phyloP scores from a whole-genome alignment of 2,888 invertebrate species.

The Fragum fragum region DNA sequence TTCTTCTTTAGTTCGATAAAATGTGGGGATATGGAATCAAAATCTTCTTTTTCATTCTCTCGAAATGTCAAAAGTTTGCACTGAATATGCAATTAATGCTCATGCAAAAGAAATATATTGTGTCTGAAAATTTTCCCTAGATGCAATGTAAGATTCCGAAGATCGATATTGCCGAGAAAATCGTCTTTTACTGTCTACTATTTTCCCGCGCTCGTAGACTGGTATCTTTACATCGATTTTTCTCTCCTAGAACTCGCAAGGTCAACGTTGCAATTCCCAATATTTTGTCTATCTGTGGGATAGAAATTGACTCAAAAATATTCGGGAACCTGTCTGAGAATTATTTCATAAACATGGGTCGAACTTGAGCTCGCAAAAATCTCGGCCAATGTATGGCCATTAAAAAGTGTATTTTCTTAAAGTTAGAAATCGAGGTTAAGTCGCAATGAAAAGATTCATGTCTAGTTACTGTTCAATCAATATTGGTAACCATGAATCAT shows the following conservation, averaged over 20 bases:
- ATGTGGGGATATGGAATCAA: too few species aligned
- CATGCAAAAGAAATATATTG: neutral
- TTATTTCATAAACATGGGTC: neutral
- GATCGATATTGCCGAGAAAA: slow-evolving; percentile 11
- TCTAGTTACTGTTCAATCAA: neutral
- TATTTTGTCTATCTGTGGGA: neutral
- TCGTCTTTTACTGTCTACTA: slow-evolving; percentile 9
- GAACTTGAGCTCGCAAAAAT: neutral
- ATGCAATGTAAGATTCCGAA: neutral
- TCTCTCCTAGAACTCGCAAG: neutral
- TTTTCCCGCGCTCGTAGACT: slow-evolving; percentile 35
- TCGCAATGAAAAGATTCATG: too few species aligned
- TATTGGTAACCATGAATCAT: neutral
- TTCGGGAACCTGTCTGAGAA: neutral
- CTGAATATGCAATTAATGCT: neutral
- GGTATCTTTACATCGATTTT: slow-evolving; percentile 4
- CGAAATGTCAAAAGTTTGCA: too few species aligned
- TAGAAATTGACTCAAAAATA: neutral
- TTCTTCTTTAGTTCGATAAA: too few species aligned
- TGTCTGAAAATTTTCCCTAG: neutral
- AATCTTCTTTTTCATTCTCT: too few species aligned
- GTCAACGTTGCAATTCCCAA: slow-evolving; percentile 16
- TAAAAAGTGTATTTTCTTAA: too few species aligned
- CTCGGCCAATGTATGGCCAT: too few species aligned
- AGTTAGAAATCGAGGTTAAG: too few species aligned